phyloP scores from a whole-genome alignment of 1,140 invertebrate species.

The Drosophila equinoxialis region DNA sequence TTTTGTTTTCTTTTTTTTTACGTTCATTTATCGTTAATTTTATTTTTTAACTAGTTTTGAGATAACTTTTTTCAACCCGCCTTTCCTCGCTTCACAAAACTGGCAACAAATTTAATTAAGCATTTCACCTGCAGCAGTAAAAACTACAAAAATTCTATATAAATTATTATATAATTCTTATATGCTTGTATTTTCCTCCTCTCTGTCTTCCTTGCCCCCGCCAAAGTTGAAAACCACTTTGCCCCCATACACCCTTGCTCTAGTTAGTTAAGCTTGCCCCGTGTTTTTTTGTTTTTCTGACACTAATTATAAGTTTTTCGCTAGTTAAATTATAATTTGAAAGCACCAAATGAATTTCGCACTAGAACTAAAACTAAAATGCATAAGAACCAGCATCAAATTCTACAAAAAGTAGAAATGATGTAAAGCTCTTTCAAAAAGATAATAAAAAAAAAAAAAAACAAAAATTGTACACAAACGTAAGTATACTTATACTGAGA shows the following conservation, averaged over 20 bases:
- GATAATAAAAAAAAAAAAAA: background rate
- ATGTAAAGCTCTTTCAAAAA: background rate
- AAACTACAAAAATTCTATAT: slow-evolving; percentile 44
- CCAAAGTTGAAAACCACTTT: slow-evolving; percentile 37
- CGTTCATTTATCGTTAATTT: slow-evolving; percentile 49
- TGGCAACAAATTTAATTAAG: slow-evolving; percentile 57
- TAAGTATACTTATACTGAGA: slow-evolving; percentile 1
- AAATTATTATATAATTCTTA: slow-evolving; percentile 35
- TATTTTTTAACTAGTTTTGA: slow-evolving; percentile 44
- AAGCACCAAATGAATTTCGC: slow-evolving; percentile 5
- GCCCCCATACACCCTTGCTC: slow-evolving; percentile 23
- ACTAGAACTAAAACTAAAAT: background rate
- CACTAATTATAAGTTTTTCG: slow-evolving; percentile 71
- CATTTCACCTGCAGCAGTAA: slow-evolving; percentile 67
- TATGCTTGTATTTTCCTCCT: slow-evolving; percentile 11
- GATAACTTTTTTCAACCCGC: slow-evolving; percentile 32
- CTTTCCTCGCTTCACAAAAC: slow-evolving; percentile 5
- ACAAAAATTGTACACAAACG: slow-evolving; percentile 3
- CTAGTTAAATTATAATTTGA: slow-evolving; percentile 40
- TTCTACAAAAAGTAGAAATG: background rate
- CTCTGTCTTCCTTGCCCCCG: slow-evolving; percentile 22
- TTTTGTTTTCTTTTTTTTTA: background rate
- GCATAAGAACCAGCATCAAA: background rate
- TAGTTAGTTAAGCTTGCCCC: slow-evolving; percentile 2
- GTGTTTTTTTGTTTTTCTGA: slow-evolving; percentile 8